Evolutionary conservation across 2,888 invertebrate genomes (phyloP).

Genomic region (Smittia aterrima): DNA sequence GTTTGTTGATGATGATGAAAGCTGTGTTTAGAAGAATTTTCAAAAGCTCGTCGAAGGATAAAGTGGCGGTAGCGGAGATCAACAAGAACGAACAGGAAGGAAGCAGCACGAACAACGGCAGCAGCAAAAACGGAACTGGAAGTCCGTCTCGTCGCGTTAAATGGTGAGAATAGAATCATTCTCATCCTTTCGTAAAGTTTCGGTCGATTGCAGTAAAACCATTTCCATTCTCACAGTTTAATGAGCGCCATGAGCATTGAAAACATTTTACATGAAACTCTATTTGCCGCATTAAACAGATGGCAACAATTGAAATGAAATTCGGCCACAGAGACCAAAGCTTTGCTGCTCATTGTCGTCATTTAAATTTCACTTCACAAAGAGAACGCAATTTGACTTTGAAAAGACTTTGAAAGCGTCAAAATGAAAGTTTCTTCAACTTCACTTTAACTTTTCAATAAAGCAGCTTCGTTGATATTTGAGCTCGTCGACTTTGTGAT

Average conservation of each 20-base stretch:
- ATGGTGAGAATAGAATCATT: conserved; percentile 14
- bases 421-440: background rate
- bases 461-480: background rate
- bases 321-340: background rate
- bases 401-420: background rate
- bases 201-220: background rate
- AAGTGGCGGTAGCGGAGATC: conserved; percentile 9
- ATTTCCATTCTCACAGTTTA: background rate
- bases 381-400: background rate
- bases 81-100: background rate
- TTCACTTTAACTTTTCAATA: background rate
- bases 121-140: background rate
- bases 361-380: background rate
- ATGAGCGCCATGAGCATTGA: background rate
- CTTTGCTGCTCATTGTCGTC: background rate
- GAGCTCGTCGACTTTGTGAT: background rate
- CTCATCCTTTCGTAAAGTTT: background rate
- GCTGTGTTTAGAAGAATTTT: conserved; percentile 27
- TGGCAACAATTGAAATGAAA: too few species aligned
- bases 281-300: too few species aligned
- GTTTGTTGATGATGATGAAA: conserved; percentile 24
- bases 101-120: background rate
- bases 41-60: conserved; percentile 31
- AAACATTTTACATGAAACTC: too few species aligned
- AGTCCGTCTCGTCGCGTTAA: conserved; percentile 22